Evolutionary conservation across 2,113 vertebrate genomes (phyloP).

Genomic region (Scatophagus argus): DNA sequence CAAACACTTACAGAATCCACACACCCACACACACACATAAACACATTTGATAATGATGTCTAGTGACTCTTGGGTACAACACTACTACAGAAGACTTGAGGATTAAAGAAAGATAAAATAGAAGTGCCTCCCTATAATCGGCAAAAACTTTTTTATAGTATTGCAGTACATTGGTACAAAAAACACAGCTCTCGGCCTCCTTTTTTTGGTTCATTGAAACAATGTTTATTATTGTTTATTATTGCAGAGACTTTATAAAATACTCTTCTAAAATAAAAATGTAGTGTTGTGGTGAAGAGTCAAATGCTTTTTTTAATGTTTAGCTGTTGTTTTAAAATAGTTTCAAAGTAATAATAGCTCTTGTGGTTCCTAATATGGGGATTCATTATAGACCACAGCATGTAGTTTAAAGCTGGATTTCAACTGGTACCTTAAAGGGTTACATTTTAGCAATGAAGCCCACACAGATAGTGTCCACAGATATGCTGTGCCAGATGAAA

Average conservation of each 20-base stretch:
- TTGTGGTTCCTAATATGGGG: background rate
- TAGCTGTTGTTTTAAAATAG: background rate
- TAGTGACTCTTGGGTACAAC: conserved; percentile 38
- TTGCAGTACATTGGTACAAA: background rate
- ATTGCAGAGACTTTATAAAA: background rate
- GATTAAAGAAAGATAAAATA: conserved; percentile 32
- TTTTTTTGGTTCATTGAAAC: background rate
- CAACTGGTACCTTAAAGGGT: too few relatives aligned
- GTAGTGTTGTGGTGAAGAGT: too few relatives aligned
- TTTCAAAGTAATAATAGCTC: background rate
- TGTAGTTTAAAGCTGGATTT: background rate
- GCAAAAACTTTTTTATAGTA: background rate
- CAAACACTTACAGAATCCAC: conserved; percentile 36
- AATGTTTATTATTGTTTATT: background rate
- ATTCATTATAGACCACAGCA: background rate
- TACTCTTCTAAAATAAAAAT: background rate
- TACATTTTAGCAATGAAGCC: too few relatives aligned
- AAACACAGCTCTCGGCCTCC: too few relatives aligned
- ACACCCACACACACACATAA: conserved; percentile 44
- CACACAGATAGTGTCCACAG: too few relatives aligned
- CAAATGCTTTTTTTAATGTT: too few relatives aligned
- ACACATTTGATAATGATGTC: conserved; percentile 40
- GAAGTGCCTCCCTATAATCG: background rate
- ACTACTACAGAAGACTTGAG: conserved; percentile 27
- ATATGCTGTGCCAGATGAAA: too few relatives aligned